Evolutionary conservation across 1,140 invertebrate species (phyloP).

Genomic region (Pinna nobilis): DNA sequence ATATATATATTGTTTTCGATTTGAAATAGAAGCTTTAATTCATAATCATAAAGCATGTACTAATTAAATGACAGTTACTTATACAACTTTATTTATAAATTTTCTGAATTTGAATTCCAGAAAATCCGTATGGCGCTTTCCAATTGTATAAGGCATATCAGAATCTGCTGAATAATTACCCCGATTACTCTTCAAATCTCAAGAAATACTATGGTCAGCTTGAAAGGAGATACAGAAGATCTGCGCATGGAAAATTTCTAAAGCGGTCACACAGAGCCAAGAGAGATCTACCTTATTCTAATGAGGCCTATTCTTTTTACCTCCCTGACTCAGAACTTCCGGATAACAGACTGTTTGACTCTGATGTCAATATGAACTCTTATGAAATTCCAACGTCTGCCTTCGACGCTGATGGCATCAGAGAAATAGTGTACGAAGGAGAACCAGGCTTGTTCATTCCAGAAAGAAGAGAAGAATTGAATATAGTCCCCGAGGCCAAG

Average conservation of each 20-base stretch:
- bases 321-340: not conserved
- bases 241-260: not conserved
- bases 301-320: slow-evolving; percentile 4
- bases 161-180: slow-evolving; percentile 14
- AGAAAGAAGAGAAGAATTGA: slow-evolving; percentile 46
- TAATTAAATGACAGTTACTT: too few species aligned
- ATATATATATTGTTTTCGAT: too few species aligned
- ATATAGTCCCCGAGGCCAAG: slow-evolving; percentile 45
- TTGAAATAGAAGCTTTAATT: too few species aligned
- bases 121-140: slow-evolving; percentile 17
- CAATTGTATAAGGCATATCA: slow-evolving; percentile 32
- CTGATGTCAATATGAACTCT: not conserved
- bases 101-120: too few species aligned
- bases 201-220: not conserved
- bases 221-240: slow-evolving; percentile 14
- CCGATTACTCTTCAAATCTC: not conserved
- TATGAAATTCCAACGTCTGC: not conserved
- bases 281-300: slow-evolving; percentile 34
- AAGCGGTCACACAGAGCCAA: slow-evolving; percentile 33
- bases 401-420: slow-evolving; percentile 2
- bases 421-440: slow-evolving; percentile 16
- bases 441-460: slow-evolving; percentile 28
- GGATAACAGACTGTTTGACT: not conserved
- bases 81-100: too few species aligned
- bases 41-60: too few species aligned